Evolutionary conservation across 2,797 vertebrate species (phyloP).

Genomic region (Coccyzus lansbergi): DNA sequence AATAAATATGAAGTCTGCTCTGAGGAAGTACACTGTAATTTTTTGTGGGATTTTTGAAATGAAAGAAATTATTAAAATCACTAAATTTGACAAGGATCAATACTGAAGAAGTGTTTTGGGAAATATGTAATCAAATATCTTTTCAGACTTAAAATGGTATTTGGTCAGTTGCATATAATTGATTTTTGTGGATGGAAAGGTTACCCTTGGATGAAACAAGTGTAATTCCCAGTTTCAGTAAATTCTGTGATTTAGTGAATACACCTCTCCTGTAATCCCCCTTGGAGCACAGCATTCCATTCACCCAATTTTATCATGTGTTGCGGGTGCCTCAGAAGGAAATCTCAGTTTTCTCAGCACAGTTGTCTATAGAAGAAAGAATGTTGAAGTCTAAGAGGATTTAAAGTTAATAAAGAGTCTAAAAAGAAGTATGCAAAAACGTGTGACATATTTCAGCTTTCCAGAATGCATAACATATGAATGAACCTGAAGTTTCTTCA

Average conservation of each 20-base stretch:
- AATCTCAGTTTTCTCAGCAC: neutral
- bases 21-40: neutral
- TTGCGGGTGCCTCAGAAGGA: neutral
- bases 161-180: neutral
- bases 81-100: neutral
- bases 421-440: too few relatives aligned
- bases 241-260: neutral
- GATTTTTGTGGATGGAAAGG: neutral
- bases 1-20: neutral
- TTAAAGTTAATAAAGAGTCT: neutral
- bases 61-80: neutral
- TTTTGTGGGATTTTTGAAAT: neutral
- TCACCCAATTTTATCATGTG: neutral
- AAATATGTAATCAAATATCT: neutral
- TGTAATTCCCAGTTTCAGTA: neutral
- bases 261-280: constrained; percentile 14
- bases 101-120: neutral
- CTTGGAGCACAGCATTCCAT: constrained; percentile 28
- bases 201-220: neutral
- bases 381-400: constrained; percentile 3
- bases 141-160: neutral
- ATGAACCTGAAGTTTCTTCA: neutral
- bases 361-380: neutral
- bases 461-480: neutral
- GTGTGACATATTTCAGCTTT: neutral